Conservation (phyloP, 2,797 vertebrate species). For the Emys orbicularis region DNA sequence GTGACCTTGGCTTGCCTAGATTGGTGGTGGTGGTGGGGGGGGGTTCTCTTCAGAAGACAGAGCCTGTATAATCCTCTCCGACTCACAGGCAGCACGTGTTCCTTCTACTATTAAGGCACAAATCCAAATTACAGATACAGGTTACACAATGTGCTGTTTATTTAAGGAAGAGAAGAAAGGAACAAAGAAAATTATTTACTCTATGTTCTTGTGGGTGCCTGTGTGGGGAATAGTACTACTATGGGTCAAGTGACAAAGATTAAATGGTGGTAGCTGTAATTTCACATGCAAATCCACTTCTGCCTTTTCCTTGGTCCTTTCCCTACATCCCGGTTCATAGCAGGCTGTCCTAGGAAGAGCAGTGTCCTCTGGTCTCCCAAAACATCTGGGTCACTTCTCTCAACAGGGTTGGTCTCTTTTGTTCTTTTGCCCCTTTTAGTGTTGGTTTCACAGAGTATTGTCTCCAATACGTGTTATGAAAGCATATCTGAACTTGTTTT, state of each 20-base stretch:
- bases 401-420: not conserved
- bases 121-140: not conserved
- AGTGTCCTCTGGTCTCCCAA: not conserved
- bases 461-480: not conserved
- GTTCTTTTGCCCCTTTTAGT: not conserved
- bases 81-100: not conserved
- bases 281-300: not conserved
- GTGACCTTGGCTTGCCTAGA: not conserved
- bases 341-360: not conserved
- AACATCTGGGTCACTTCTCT: not conserved
- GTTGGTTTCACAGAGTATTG: not conserved
- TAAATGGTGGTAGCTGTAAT: not conserved
- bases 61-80: not conserved
- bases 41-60: not conserved
- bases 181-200: slow-evolving; percentile 15
- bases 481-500: not conserved
- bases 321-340: not conserved
- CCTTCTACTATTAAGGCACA: not conserved
- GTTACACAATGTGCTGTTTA: not conserved
- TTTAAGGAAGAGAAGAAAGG: not conserved
- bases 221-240: not conserved
- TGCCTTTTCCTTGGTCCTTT: not conserved
- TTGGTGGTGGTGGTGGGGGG: not conserved
- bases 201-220: not conserved
- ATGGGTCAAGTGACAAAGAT: not conserved